These are phyloP conservation scores for Monochamus saltuarius DNA, from an alignment of 1,140 invertebrate genomes.

Conservation along the genomic window DNA sequence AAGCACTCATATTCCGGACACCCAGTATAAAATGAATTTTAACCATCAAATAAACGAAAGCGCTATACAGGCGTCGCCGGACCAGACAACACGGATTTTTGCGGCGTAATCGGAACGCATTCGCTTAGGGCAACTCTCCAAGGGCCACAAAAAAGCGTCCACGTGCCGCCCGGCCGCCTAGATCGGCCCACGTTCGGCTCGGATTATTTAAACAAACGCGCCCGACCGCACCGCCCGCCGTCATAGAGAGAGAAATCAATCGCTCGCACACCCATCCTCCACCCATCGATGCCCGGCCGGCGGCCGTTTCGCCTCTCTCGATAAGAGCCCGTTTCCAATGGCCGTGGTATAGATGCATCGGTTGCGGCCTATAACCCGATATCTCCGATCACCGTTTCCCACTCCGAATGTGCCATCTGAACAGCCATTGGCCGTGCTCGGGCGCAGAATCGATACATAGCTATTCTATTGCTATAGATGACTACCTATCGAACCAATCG, in stretches of 20 bases:
- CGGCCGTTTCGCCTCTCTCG: conserved; percentile 17
- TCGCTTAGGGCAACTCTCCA: too few species aligned
- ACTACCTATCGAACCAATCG: conserved; percentile 52
- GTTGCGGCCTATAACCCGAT: conserved; percentile 18
- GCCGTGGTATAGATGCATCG: conserved; percentile 13
- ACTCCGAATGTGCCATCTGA: conserved; percentile 13
- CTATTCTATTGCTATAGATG: conserved; percentile 54
- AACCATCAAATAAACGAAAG: too few species aligned
- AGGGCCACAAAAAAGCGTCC: too few species aligned
- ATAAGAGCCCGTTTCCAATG: conserved; percentile 11
- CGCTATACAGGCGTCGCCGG: too few species aligned
- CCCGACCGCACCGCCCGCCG: not conserved
- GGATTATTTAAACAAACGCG: conserved; percentile 3
- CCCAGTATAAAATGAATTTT: too few species aligned
- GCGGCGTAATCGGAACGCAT: too few species aligned
- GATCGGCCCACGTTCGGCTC: too few species aligned
- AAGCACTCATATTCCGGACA: too few species aligned
- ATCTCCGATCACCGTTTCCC: conserved; percentile 18
- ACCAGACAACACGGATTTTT: too few species aligned
- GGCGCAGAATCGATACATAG: conserved; percentile 52
- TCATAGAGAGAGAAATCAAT: conserved; percentile 16
- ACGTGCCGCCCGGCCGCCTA: too few species aligned
- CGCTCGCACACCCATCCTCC: conserved; percentile 13
- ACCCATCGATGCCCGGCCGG: conserved; percentile 17
- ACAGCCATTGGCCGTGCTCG: conserved; percentile 40